These are phyloP conservation scores for Struthio camelus DNA, from an alignment of 2,113 vertebrate genomes.

Conservation along the genomic window DNA sequence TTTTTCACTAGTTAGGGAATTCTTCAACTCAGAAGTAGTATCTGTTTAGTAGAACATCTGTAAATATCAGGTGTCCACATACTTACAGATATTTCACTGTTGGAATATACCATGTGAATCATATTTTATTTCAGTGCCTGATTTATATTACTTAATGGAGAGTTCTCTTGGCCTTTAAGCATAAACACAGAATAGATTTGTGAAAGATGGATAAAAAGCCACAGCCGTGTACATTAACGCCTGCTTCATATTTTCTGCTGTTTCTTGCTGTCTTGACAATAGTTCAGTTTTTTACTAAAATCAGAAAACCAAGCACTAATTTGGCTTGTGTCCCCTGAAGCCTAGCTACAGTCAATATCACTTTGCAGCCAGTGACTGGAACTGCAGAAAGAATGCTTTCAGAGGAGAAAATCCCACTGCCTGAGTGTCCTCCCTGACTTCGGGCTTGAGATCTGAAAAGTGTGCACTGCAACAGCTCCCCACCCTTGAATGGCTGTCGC, in stretches of 20 bases:
- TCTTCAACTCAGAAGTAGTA: neutral
- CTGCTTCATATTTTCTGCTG: neutral
- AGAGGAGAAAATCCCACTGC: neutral
- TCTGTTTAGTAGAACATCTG: neutral
- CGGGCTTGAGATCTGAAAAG: neutral
- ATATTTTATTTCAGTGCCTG: neutral
- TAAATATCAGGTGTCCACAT: neutral
- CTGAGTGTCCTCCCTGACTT: neutral
- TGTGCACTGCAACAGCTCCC: neutral
- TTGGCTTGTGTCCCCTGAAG: neutral
- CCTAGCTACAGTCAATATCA: neutral
- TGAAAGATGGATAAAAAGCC: neutral
- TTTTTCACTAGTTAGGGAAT: neutral
- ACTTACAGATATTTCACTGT: neutral
- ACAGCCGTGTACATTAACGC: neutral
- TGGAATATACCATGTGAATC: neutral
- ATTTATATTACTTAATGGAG: neutral
- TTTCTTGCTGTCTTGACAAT: neutral
- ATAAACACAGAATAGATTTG: no score
- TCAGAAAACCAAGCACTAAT: neutral
- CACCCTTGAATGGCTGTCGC: fast-evolving
- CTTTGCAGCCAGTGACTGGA: neutral
- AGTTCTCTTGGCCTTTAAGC: neutral
- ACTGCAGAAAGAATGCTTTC: neutral
- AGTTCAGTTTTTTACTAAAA: neutral